Evolutionary conservation across 1,140 invertebrate species (phyloP), one percentile per base, ranked within the genome.

Genomic region (Dendroctonus ponderosae): DNA sequence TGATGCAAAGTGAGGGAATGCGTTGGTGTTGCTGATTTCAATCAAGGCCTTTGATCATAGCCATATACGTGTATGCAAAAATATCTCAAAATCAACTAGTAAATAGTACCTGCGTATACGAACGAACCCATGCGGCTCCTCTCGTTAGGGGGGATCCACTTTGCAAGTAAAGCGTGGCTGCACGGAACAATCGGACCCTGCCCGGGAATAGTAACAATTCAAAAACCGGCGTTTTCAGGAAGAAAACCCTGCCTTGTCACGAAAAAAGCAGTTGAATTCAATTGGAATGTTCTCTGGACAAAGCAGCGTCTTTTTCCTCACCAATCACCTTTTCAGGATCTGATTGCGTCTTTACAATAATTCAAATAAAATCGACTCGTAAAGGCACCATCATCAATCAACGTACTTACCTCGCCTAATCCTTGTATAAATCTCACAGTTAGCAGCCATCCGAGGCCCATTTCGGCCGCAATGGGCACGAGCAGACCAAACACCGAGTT

Each of bases 121-220:
- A 91, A 91, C 69, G 91, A 90, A 71, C 91, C 91, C 88, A 94
- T 91, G 74, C 91, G 84, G 78, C 91, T 93, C 75, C 91, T 87
- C 80, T 94, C 92, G 79, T 91, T 91, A 64, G 91, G 91, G 39
- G 92, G 92, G 73, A 93, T 90, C 91, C 91, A 93, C 81, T 92
- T 92, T 72, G 91, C 90, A 76, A 93, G 79, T 82, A 93, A 82
- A 43, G 90, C 89, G 78, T 93, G 91, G 50, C 90, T 92, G 78
- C 91, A 92, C 70, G 91, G 91, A 72, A 93, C 90, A 78, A 92
- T 92, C 42, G 91, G 90, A 75, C 91, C 91, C 87, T 90, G 82
- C 65, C 74, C 74, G 76, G 73, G 74, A 78, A 77, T 74, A 77
- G 72, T 71, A 71, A 76, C 68, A 74, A 57, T 74, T 75, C 69